phyloP scores from a whole-genome alignment of 2,888 invertebrate species.

The Pecten maximus region DNA sequence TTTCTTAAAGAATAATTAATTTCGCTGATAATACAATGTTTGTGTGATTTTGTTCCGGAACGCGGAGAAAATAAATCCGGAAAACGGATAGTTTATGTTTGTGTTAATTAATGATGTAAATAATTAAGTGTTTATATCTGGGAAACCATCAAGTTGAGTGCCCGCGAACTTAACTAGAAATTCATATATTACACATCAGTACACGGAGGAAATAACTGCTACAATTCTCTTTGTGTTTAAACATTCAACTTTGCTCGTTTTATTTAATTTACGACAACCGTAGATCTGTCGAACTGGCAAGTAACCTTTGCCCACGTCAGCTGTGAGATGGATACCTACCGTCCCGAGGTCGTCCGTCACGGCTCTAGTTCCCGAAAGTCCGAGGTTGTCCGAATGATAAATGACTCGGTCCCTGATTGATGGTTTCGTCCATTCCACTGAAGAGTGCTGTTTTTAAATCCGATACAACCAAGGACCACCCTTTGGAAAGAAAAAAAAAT shows the following conservation, averaged over 20 bases:
- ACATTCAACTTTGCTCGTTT: constrained; percentile 20
- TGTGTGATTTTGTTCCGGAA: not conserved
- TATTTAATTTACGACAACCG: constrained; percentile 11
- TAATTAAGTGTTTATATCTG: not conserved
- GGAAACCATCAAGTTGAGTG: not conserved
- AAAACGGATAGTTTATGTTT: not conserved
- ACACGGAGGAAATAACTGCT: not conserved
- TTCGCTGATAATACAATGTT: not conserved
- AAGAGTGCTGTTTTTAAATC: not conserved
- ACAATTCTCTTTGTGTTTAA: constrained; percentile 14
- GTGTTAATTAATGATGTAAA: not conserved
- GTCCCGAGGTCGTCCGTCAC: constrained; percentile 35
- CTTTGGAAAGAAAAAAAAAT: not conserved
- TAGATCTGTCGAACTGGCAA: not conserved
- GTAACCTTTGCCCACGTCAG: constrained; percentile 15
- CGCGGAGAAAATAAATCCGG: not conserved
- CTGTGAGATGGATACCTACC: constrained; percentile 26
- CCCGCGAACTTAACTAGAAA: not conserved
- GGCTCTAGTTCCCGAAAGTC: constrained; percentile 28
- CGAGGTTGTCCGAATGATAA: constrained; percentile 31
- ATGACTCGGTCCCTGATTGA: not conserved
- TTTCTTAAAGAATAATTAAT: not conserved
- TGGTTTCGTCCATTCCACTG: not conserved
- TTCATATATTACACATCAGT: not conserved
- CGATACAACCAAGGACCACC: not conserved